Base-by-base conservation (phyloP, 2,113 vertebrate genomes). In the Bubo bubo region DNA sequence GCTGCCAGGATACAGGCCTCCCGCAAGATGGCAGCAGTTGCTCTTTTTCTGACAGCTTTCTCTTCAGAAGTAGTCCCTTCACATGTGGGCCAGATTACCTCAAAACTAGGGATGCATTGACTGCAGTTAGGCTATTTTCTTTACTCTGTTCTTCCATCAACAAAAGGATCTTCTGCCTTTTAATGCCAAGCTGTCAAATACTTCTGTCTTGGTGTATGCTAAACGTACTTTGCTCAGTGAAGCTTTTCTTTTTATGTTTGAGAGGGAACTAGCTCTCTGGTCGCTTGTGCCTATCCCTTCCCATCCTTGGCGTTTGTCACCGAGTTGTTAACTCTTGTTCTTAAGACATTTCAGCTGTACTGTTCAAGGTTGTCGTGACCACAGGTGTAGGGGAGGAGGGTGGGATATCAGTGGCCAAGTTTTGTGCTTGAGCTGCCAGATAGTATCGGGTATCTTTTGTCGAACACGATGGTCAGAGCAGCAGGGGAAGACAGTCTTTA, bases 11-110 rank as follows among this genome's bases (percentile, higher is more conserved):
- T 30, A 22, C 34, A 59, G 55, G 30, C 23, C 39, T 50, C 71
- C 90, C 98, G 97, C 94, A 82, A 98, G 98, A 87, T 97, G 98
- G 98, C 98, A 98, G 95, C 96, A 97, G 60, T 27, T 83, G 82
- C 66, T 91, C n/a, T 56, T 88, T 56, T 79, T 52, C 34, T 58
- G 50, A 6, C 20, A 34, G 11, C 12, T 47, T 79, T 39, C 32
- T 60, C 45, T 39, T 81, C 58, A 58, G 49, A 66, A 39, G 26
- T 34, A 37, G 26, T 45, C 35, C 28, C 20, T 79, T 59, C 7
- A 5, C 0, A 0, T 2, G 16, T 62, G 28, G 43, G 32, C 39
- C 26, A 59, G 34, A 17, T 60, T 28, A n/a, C 62, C 30, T 24
- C 73, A 32, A 49, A 60, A 39, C 15, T 58, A 27, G 66, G 39